Percentiles rank a stretch among this genome's conserved stretches.
phyloP scores from a whole-genome alignment of 1,140 invertebrate species.

The Psilanteris sp. region DNA sequence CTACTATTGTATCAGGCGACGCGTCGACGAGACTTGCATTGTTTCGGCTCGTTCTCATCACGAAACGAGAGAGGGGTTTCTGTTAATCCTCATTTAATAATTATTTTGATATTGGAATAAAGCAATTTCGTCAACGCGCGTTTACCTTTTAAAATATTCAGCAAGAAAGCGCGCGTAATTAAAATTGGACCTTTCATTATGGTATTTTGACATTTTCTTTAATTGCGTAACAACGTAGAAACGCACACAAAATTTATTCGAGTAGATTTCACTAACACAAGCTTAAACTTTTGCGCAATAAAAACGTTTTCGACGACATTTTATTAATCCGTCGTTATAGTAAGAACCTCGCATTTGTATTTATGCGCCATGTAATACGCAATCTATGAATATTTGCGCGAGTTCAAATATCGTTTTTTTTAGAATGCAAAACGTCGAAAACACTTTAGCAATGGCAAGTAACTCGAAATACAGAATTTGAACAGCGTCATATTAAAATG shows the following conservation, averaged over 20 bases:
- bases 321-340: not conserved
- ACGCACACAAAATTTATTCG: no score
- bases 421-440: constrained; percentile 27
- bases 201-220: no score
- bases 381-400: constrained; percentile 7
- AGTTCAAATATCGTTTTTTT: constrained; percentile 32
- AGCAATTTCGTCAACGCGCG: no score
- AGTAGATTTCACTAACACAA: no score
- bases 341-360: not conserved
- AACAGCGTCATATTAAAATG: constrained; percentile 61
- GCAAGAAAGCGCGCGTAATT: no score
- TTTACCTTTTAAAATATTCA: no score
- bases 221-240: no score
- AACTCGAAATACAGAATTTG: constrained; percentile 41
- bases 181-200: no score
- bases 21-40: constrained; percentile 62
- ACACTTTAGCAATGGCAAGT: constrained; percentile 26
- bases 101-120: no score
- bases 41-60: constrained; percentile 55
- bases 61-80: constrained; percentile 9
- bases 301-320: no score
- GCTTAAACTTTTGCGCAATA: no score
- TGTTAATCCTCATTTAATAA: constrained; percentile 27
- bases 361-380: not conserved
- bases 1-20: constrained; percentile 75